Evolutionary conservation across 2,797 vertebrate genomes (phyloP), one percentile per base, ranked within the genome.

Genomic region (Lindbergichthys nudifrons): DNA sequence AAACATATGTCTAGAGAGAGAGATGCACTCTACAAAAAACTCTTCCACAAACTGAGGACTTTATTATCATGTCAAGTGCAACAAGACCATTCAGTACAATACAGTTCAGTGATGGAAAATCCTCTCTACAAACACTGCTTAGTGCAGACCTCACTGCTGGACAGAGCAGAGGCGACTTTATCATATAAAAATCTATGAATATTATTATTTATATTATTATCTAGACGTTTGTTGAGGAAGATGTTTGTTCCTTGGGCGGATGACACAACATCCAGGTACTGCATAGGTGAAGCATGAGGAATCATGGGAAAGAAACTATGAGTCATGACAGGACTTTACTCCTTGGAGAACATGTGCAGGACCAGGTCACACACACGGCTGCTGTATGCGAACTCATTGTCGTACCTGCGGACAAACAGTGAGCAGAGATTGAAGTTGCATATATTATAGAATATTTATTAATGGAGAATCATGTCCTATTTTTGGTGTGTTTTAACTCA

Each of bases 311-410:
- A 77, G 62, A 73, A 36, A 69, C 10, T 0, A 32, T 2, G 32
- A 53, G 39, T 54, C 2, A 0, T 1, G n/a, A 1, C 13, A 30
- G 45, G 56, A 50, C 67, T 90, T 95, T 92, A 98, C 92, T 98
- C 96, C 92, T 97, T 94, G 81, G 95, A 88, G 72, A 94, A 93
- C 96, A 98, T 97, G 93, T 97, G 93, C 30, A 19, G 72, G 89
- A 98, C 93, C 80, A 98, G 95, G 92, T 98, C 97, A 78, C 96
- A 93, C 59, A 98, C 97, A 43, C 97, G 95, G 94, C 94, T 93
- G 94, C 97, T 98, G 94, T 98, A 98, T 62, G 95, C 97, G 0
- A 92, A 97, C 90, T 98, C 97, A 0, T 98, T 98, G 93, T 99
- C 97, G 21, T 98, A 98, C 97, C 97, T 98, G 83, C 59, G 47